These are phyloP conservation scores for Spea multiplicata DNA, from an alignment of 2,113 vertebrate genomes.

Conservation along the genomic window DNA sequence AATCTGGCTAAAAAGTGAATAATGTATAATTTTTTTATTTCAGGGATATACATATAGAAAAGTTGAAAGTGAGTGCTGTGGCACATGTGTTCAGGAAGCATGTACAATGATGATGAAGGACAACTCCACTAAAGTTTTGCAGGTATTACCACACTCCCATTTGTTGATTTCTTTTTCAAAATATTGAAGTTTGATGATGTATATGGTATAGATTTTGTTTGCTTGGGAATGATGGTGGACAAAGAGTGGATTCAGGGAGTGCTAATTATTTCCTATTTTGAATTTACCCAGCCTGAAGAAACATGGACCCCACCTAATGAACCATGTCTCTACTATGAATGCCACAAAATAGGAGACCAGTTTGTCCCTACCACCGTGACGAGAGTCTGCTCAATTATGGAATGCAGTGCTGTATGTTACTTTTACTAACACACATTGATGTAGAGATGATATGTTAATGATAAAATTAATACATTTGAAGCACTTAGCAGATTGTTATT, in stretches of 20 bases:
- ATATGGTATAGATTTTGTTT: not conserved
- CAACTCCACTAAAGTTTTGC: not conserved
- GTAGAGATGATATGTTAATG: not conserved
- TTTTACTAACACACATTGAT: not conserved
- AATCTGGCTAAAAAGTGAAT: not conserved
- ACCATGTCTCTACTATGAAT: not conserved
- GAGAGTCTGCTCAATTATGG: slow-evolving; percentile 2
- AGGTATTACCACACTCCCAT: slow-evolving; percentile 48
- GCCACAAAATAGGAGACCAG: slow-evolving; percentile 6
- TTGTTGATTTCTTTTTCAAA: not conserved
- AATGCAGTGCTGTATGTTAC: slow-evolving; percentile 12
- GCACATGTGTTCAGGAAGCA: slow-evolving; percentile 46
- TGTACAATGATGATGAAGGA: slow-evolving; percentile 49
- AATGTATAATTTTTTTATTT: not conserved
- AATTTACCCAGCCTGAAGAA: too few species aligned
- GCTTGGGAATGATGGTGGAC: not conserved
- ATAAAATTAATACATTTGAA: not conserved
- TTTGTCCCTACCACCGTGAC: slow-evolving; percentile 7
- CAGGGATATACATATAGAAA: slow-evolving; percentile 61
- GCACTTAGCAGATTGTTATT: too few species aligned
- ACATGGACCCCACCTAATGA: not conserved
- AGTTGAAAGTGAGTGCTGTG: slow-evolving; percentile 57
- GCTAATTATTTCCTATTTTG: not conserved
- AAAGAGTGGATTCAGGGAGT: not conserved
- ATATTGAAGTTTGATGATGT: not conserved